Evolutionary conservation across 1,140 invertebrate genomes (phyloP), one percentile per base, ranked within the genome.

Genomic region (Trinorchestia longiramus): DNA sequence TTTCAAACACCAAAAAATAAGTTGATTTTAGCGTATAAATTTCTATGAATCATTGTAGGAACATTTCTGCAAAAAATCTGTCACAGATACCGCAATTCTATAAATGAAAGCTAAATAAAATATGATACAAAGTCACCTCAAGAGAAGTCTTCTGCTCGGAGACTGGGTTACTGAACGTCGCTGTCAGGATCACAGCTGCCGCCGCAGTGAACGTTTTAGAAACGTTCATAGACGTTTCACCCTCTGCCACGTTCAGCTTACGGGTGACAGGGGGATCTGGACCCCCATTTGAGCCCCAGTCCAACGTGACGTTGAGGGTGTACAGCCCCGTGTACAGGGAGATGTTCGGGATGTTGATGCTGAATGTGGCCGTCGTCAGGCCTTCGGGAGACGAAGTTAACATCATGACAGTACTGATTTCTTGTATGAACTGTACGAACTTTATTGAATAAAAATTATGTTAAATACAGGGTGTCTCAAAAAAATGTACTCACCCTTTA

Each of bases 241-340:
- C 92, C 43, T 11, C 92, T 1, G 92, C 92, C 43, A 43, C 41
- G 44, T 94, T 40, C 44, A 94, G 43, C 17, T 43, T 4, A n/a
- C 43, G 92, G 6, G 92, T 19, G 43, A 47, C 44, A 11, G 19
- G 41, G 43, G 92, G 43, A 23, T 94, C 44, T 47, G 92, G 92
- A 28, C 43, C 44, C 40, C 43, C 43, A 40, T 94, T 45, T 0
- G 44, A 4, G 0, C 92, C 92, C 92, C 92, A 94, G 36, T 45
- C 92, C 43, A 94, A 15, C 15, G 92, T 94, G 8, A 94, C 92
- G 92, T 94, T 94, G 36, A 94, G 92, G 40, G 41, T 1, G 92
- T 94, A 94, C 43, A 43, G 44, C 36, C 43, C 43, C 92, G 92
- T 1, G 92, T 94, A 94, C 92, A 94, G 92, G 36, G 1, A 6